phyloP scores from a whole-genome alignment of 2,888 invertebrate species.

The Nasonovia ribisnigri region DNA sequence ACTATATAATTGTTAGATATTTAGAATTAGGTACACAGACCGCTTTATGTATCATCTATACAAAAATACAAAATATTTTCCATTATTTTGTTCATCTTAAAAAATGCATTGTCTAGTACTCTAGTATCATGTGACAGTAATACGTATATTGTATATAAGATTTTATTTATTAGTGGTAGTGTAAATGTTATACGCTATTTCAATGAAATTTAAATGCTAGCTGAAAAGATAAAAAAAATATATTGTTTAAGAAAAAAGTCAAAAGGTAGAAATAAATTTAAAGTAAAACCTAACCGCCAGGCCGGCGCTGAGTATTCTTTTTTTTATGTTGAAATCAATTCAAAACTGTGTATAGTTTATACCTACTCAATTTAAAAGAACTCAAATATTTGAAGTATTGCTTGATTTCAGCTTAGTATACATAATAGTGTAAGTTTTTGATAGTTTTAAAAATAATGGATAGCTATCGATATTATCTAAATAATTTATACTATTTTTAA shows the following conservation, averaged over 20 bases:
- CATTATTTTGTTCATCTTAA: neutral
- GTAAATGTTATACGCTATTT: neutral
- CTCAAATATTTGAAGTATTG: neutral
- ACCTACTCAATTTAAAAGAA: neutral
- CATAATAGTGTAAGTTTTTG: neutral
- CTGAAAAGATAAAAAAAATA: neutral
- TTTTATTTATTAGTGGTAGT: neutral
- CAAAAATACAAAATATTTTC: neutral
- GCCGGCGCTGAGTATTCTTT: neutral
- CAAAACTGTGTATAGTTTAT: neutral
- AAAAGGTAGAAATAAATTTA: neutral
- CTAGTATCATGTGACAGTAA: neutral
- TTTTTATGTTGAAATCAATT: neutral
- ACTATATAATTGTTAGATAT: no score
- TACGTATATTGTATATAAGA: neutral
- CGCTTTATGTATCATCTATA: neutral
- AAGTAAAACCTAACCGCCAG: neutral
- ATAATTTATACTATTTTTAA: neutral
- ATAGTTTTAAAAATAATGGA: neutral
- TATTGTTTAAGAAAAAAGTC: neutral
- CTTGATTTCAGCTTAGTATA: no score
- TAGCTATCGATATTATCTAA: neutral
- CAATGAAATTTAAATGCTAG: neutral
- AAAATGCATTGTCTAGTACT: neutral
- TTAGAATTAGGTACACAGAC: no score